Percentiles rank a stretch among this genome's conserved stretches.
These are phyloP conservation scores for Leptogaster cylindrica DNA, from an alignment of 2,888 invertebrate genomes.

Conservation along the genomic window DNA sequence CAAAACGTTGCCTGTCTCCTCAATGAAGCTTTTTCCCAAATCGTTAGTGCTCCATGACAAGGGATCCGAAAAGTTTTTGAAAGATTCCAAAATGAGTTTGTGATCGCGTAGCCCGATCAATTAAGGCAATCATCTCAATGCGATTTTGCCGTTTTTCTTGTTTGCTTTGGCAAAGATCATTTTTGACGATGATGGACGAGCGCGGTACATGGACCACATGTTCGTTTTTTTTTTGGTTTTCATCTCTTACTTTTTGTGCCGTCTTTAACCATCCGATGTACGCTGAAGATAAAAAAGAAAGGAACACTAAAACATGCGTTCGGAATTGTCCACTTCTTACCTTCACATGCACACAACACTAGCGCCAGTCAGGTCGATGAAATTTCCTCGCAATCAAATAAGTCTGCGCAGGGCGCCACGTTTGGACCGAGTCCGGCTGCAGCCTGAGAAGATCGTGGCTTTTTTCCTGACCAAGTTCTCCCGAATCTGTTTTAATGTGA, in stretches of 20 bases:
- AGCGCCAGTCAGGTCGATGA: slow-evolving; percentile 31
- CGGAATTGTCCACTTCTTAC: slow-evolving; percentile 33
- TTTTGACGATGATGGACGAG: slow-evolving; percentile 38
- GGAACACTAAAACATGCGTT: slow-evolving; percentile 29
- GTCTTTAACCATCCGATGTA: neutral
- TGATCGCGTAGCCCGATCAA: neutral
- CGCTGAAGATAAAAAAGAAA: slow-evolving; percentile 9
- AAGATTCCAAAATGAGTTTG: neutral
- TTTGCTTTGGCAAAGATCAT: slow-evolving; percentile 18
- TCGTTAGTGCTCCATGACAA: too few relatives aligned
- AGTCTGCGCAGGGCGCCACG: slow-evolving; percentile 34
- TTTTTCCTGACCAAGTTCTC: too few relatives aligned
- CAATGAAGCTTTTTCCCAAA: too few relatives aligned
- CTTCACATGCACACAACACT: slow-evolving; percentile 31
- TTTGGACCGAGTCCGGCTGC: slow-evolving; percentile 23
- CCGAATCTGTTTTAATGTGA: neutral
- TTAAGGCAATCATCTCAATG: neutral
- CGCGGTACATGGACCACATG: slow-evolving; percentile 14
- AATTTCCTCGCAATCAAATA: slow-evolving; percentile 26
- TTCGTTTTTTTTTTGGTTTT: neutral
- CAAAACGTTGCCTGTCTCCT: too few relatives aligned
- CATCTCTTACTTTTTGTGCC: neutral
- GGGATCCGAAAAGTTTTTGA: too few relatives aligned
- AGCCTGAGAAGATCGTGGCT: slow-evolving; percentile 14
- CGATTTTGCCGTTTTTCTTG: neutral